Conservation (phyloP, 2,888 invertebrate genomes). For the Caenorhabditis sp. region DNA sequence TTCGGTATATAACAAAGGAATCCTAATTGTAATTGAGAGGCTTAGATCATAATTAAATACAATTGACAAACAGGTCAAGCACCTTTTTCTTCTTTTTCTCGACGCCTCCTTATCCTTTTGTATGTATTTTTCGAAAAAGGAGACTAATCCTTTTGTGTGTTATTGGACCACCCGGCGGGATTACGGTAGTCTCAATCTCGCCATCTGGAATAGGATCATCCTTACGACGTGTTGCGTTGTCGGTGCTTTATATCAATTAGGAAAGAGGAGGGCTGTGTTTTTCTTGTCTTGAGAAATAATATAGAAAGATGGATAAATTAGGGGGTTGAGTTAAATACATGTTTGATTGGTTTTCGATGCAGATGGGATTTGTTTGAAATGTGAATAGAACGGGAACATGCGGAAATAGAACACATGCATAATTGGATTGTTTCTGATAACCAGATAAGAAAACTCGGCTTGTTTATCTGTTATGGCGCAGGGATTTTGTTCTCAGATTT, state of each 20-base stretch:
- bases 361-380: neutral
- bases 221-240: constrained; percentile 7
- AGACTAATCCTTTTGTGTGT: neutral
- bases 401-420: neutral
- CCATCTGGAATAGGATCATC: constrained; percentile 1
- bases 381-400: neutral
- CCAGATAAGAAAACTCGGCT: no score
- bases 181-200: neutral
- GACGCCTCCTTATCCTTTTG: neutral
- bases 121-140: neutral
- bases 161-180: neutral
- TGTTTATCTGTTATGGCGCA: no score
- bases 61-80: constrained; percentile 1
- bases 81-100: neutral
- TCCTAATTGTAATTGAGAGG: neutral
- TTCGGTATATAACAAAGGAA: neutral
- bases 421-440: neutral
- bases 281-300: neutral
- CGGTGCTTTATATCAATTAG: constrained; percentile 4
- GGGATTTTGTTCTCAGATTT: no score
- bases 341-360: neutral
- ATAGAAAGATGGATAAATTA: neutral
- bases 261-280: neutral
- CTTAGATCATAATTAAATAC: neutral
- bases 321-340: constrained; percentile 1